Evolutionary conservation across 2,888 invertebrate species (phyloP).

Genomic region (Capitulum mitella): DNA sequence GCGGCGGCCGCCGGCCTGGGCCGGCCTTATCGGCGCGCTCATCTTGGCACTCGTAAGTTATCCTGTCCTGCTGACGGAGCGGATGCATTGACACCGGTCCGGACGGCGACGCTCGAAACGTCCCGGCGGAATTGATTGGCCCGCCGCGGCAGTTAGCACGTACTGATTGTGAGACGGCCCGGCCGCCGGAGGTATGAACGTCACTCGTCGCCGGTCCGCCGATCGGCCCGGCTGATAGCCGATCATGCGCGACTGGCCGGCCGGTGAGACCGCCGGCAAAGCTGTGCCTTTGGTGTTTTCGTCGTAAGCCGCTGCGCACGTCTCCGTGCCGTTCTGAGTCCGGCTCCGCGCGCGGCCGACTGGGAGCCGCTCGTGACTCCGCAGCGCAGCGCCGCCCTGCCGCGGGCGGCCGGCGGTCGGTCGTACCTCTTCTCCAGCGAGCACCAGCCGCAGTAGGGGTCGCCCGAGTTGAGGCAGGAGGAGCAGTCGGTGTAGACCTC

Average conservation of each 20-base stretch:
- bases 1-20: no score
- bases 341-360: no score
- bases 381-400: no score
- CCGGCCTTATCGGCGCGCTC: background rate
- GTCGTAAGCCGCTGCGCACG: no score
- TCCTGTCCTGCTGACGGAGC: background rate
- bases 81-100: background rate
- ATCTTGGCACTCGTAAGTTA: background rate
- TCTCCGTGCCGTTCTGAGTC: no score
- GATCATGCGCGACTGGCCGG: background rate
- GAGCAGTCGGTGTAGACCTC: background rate
- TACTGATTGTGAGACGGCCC: background rate
- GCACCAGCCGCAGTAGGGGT: constrained; percentile 93
- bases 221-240: no score
- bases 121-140: background rate
- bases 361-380: no score
- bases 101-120: background rate
- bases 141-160: background rate
- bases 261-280: no score
- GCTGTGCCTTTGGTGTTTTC: no score
- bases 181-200: no score
- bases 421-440: constrained; percentile 73
- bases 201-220: no score
- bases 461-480: constrained; percentile 72
- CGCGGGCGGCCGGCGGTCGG: no score